Conservation (phyloP, 2,113 vertebrate genomes). For the Neodon shergylaensis region DNA sequence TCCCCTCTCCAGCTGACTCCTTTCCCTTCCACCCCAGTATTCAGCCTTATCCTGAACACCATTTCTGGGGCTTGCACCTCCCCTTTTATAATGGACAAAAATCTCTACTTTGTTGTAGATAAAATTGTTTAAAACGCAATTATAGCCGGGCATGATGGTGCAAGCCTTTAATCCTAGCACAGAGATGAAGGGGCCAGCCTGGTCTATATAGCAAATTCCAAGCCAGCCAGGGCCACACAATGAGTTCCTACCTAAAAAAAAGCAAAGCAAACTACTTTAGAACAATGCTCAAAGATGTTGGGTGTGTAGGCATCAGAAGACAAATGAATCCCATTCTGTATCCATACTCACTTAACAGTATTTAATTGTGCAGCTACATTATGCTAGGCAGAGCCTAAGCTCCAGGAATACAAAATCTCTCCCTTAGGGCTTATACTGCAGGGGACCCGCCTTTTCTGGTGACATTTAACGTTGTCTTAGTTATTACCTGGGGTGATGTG, state of each 20-base stretch:
- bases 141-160: neutral
- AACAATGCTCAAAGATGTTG: neutral
- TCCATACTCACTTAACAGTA: neutral
- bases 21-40: neutral
- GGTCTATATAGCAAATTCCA: neutral
- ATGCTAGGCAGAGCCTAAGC: neutral
- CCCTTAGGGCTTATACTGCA: neutral
- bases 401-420: neutral
- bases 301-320: neutral
- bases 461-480: neutral
- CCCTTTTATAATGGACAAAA: slow-evolving; percentile 1
- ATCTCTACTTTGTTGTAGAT: slow-evolving; percentile 11
- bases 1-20: neutral
- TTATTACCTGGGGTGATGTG: neutral
- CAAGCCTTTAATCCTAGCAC: neutral
- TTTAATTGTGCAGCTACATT: neutral
- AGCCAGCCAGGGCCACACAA: neutral
- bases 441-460: neutral
- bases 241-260: neutral
- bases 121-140: slow-evolving; percentile 55
- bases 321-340: neutral
- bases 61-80: neutral
- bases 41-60: neutral
- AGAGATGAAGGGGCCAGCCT: neutral
- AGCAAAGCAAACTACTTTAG: neutral